Conservation (phyloP, 2,888 invertebrate species). For the Fissipunctia ypsillon region DNA sequence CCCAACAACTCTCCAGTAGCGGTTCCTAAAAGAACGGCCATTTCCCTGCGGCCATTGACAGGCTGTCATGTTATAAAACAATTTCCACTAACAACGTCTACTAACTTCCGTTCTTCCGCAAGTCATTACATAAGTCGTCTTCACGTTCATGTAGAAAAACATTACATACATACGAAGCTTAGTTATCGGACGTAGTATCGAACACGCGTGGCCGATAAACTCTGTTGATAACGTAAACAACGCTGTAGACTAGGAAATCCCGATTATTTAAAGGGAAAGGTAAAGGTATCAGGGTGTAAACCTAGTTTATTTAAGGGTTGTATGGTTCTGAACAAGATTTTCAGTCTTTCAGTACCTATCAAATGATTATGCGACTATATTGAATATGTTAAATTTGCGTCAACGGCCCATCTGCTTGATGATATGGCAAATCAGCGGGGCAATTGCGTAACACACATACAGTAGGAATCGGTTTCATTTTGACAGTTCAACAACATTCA, state of each 20-base stretch:
- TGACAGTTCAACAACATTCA: too few species aligned
- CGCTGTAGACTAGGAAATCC: constrained; percentile 43
- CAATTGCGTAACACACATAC: too few species aligned
- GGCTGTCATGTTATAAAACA: constrained; percentile 38
- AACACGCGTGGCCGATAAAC: constrained; percentile 62
- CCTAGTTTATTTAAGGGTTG: neutral
- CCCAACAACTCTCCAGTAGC: neutral
- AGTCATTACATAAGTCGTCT: constrained; percentile 50
- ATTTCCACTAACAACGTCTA: constrained; percentile 36
- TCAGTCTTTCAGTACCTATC: neutral
- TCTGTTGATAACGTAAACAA: constrained; percentile 54
- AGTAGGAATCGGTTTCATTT: too few species aligned
- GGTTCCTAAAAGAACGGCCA: constrained; percentile 6
- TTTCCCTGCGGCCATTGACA: constrained; percentile 36
- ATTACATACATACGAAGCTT: constrained; percentile 48
- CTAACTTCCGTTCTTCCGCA: constrained; percentile 47
- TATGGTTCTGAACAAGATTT: neutral
- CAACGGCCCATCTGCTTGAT: neutral
- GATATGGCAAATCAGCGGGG: too few species aligned
- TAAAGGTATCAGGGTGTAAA: neutral
- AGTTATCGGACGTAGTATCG: constrained; percentile 58
- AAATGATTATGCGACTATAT: neutral
- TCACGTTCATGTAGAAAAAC: constrained; percentile 46
- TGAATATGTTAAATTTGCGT: too few species aligned
- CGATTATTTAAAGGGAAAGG: constrained; percentile 42